Base-by-base conservation (phyloP, 2,113 vertebrate genomes). In the Pituophis catenifer region DNA sequence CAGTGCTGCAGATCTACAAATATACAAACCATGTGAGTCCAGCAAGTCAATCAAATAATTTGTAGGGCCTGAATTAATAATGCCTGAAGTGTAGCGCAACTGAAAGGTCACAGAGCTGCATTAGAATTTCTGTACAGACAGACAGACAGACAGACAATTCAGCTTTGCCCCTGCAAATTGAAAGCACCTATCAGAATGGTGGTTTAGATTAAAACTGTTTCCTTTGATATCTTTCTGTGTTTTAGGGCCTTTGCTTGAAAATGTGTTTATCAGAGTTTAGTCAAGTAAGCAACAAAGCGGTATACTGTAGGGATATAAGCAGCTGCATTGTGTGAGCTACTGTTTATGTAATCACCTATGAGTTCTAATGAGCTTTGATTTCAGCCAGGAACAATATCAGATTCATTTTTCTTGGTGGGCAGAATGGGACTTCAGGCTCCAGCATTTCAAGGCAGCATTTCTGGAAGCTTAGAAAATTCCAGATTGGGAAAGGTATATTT, bases 1-100 rank as follows among this genome's bases (percentile, higher is more conserved):
- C 92, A 62, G 93, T 70, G 44, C 90, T 93, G 81, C 91, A 94
- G 92, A 75, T 75, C 65, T 75, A 17, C 29, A 93, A 93, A 94
- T 52, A 44, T 53, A 21, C 33, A 59, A 24, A 1, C 10, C n/a
- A 53, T 91, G 91, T 94, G 62, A 54, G 91, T 94, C 95, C 92
- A 89, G 81, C 85, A 65, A 95, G 88, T 94, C 91, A 93, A 65
- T 59, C 90, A 81, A 24, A 52, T 86, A 87, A 93, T 91, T 90
- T 33, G 93, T 94, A 2, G 0, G 90, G 90, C 86, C n/a, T 93
- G 94, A 94, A 94, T 92, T 92, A 93, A 94, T 94, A 93, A 96
- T 95, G 92, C 19, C 3, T 24, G 59, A 54, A 88, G 2, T n/a
- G 26, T 7, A 94, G 90, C 95, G 96, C 92, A 95, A 62, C 89